Percentiles rank a stretch among this genome's conserved stretches.
Conservation (phyloP, 2,888 invertebrate species). For the Zeuzera pyrina region DNA sequence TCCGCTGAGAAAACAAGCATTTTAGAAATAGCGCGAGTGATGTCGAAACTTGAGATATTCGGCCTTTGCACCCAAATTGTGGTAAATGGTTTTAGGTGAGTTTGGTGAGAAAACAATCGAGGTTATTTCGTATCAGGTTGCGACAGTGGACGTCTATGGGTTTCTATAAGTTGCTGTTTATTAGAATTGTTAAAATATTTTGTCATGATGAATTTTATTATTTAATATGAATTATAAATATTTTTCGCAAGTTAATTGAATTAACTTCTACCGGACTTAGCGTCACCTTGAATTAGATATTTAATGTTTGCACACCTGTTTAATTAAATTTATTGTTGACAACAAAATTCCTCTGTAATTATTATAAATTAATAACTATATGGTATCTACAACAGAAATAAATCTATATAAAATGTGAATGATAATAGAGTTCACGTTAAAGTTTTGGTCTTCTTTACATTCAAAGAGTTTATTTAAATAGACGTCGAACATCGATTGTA, state of each 20-base stretch:
- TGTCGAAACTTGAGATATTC: conserved; percentile 42
- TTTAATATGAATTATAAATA: too few relatives aligned
- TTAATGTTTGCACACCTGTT: conserved; percentile 36
- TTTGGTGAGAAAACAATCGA: conserved; percentile 55
- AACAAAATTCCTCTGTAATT: background rate
- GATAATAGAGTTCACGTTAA: too few relatives aligned
- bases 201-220: background rate
- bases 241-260: conserved; percentile 7
- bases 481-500: too few relatives aligned
- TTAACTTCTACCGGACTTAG: conserved; percentile 21
- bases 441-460: too few relatives aligned
- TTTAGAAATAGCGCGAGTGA: conserved; percentile 63
- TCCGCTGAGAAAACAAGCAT: conserved; percentile 65
- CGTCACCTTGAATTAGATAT: conserved; percentile 32
- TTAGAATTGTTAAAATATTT: conserved; percentile 20
- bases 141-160: conserved; percentile 17
- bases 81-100: conserved; percentile 62
- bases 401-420: too few relatives aligned
- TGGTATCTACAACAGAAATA: too few relatives aligned
- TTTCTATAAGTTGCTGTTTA: conserved; percentile 26
- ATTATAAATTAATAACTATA: background rate
- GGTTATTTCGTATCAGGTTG: conserved; percentile 32
- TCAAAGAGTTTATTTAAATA: too few relatives aligned
- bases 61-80: conserved; percentile 63
- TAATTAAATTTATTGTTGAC: background rate